These are phyloP conservation scores for Grus americana DNA, from an alignment of 2,113 vertebrate genomes.

Conservation along the genomic window DNA sequence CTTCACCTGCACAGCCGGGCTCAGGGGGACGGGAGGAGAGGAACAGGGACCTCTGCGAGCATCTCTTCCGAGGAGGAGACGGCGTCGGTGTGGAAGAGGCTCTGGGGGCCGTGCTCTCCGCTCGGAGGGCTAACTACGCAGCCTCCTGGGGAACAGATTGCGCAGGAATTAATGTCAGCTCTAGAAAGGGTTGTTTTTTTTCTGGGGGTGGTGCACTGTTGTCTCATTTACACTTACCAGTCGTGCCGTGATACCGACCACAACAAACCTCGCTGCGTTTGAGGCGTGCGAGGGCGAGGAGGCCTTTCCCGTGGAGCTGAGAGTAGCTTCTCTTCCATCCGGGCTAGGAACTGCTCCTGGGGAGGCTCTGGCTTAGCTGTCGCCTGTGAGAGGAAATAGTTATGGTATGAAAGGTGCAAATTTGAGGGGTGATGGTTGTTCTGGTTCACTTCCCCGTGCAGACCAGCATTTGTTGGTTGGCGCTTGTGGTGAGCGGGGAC, in stretches of 20 bases:
- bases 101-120: background rate
- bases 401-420: background rate
- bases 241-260: background rate
- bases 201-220: background rate
- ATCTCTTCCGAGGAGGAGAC: background rate
- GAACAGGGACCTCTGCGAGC: fast-evolving
- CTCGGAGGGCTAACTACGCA: background rate
- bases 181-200: background rate
- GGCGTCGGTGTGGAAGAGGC: fast-evolving
- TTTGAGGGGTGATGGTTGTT: background rate
- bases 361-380: background rate
- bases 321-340: background rate
- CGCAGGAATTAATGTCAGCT: background rate
- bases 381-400: background rate
- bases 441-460: background rate
- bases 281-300: background rate
- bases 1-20: background rate
- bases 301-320: background rate
- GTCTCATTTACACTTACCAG: background rate
- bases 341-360: fast-evolving
- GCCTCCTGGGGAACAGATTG: background rate
- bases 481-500: background rate
- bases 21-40: background rate
- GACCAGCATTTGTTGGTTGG: background rate
- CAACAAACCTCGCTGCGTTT: fast-evolving